These are phyloP conservation scores for Alitta virens DNA, from an alignment of 2,888 invertebrate genomes.

Conservation along the genomic window DNA sequence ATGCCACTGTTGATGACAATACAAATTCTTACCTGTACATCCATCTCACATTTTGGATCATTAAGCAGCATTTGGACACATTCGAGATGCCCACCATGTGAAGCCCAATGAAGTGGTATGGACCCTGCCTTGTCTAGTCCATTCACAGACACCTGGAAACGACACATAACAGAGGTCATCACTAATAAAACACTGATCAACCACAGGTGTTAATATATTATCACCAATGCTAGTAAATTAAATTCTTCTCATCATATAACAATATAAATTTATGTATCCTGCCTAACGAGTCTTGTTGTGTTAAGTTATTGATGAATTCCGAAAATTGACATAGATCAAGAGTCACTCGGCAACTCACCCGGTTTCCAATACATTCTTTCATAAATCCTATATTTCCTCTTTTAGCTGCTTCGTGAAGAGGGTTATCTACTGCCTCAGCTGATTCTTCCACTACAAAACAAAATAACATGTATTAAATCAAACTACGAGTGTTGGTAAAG, in stretches of 20 bases:
- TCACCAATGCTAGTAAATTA: too few relatives aligned
- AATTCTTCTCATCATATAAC: too few relatives aligned
- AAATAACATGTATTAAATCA: neutral
- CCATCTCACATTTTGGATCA: slow-evolving; percentile 58
- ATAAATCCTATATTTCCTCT: slow-evolving; percentile 66
- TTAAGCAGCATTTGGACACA: slow-evolving; percentile 62
- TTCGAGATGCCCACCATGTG: slow-evolving; percentile 65
- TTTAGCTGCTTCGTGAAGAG: slow-evolving; percentile 68
- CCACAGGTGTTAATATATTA: too few relatives aligned
- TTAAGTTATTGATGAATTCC: too few relatives aligned
- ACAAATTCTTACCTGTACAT: slow-evolving; percentile 54
- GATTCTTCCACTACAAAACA: slow-evolving; percentile 60
- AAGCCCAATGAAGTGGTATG: slow-evolving; percentile 68
- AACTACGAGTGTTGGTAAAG: too few relatives aligned
- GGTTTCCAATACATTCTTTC: slow-evolving; percentile 64
- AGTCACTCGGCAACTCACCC: too few relatives aligned
- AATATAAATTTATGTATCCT: too few relatives aligned
- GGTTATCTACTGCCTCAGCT: slow-evolving; percentile 64
- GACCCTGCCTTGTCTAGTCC: slow-evolving; percentile 67
- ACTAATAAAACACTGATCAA: too few relatives aligned
- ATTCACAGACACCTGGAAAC: slow-evolving; percentile 62
- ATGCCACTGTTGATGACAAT: neutral
- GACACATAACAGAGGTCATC: neutral
- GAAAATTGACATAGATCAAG: too few relatives aligned
- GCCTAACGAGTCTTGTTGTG: too few relatives aligned